phyloP scores from a whole-genome alignment of 2,888 invertebrate species.

The Zaprionus bogoriensis region DNA sequence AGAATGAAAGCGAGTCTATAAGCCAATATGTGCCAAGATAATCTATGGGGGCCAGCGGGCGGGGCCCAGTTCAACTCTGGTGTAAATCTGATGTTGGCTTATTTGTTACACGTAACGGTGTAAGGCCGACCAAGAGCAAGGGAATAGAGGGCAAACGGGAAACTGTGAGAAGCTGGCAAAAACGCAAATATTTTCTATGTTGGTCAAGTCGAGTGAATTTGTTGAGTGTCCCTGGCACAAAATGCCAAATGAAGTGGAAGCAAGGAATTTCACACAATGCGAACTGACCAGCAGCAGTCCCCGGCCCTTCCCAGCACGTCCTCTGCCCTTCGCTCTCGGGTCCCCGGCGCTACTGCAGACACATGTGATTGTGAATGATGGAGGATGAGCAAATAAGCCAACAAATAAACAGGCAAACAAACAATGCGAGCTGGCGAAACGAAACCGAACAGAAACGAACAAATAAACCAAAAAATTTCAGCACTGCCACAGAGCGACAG shows the following conservation, averaged over 20 bases:
- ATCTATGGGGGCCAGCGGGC: not conserved
- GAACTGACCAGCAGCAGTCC: constrained; percentile 34
- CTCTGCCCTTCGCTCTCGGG: not conserved
- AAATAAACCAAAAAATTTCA: constrained; percentile 31
- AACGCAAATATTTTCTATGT: constrained; percentile 51
- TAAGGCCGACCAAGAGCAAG: too few species aligned
- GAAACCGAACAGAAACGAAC: constrained; percentile 26
- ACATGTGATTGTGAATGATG: constrained; percentile 42
- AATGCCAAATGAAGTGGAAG: constrained; percentile 75
- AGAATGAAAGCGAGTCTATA: constrained; percentile 3
- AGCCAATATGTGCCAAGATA: not conserved
- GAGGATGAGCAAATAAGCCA: constrained; percentile 55
- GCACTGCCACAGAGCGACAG: too few species aligned
- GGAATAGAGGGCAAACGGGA: not conserved
- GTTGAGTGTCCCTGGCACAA: constrained; percentile 55
- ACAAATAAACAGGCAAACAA: constrained; percentile 59
- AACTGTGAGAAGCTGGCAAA: constrained; percentile 4
- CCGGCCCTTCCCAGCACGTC: not conserved
- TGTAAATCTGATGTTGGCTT: constrained; percentile 18
- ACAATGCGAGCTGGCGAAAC: constrained; percentile 41
- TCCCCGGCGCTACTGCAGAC: not conserved
- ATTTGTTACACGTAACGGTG: constrained; percentile 18
- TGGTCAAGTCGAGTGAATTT: constrained; percentile 63
- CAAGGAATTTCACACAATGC: constrained; percentile 74
- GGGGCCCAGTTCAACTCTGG: constrained; percentile 3